phyloP scores from a whole-genome alignment of 2,797 vertebrate species.

The Bovichtus diacanthus region DNA sequence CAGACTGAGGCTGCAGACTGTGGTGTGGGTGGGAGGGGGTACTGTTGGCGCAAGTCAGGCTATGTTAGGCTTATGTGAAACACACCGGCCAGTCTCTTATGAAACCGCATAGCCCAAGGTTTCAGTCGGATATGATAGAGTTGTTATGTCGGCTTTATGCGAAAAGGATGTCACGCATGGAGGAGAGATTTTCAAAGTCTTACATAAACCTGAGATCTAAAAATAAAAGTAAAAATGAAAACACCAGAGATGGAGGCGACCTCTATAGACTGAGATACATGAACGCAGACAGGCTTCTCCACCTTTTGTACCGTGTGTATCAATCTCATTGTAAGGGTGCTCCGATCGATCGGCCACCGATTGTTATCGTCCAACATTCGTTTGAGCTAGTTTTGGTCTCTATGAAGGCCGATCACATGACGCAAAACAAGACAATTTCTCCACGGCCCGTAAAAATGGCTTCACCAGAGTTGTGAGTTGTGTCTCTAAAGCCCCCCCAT shows the following conservation, averaged over 20 bases:
- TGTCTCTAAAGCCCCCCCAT: no score
- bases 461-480: no score
- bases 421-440: no score
- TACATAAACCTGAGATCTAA: conserved; percentile 57
- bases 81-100: conserved; percentile 48
- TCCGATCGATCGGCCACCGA: no score
- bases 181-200: conserved; percentile 43
- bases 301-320: neutral
- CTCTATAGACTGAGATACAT: neutral
- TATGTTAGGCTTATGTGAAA: conserved; percentile 54
- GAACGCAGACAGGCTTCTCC: neutral
- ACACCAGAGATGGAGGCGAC: neutral
- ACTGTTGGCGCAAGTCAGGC: conserved; percentile 43
- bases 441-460: no score
- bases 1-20: conserved; percentile 33
- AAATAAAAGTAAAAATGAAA: conserved; percentile 34
- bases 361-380: no score
- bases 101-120: conserved; percentile 56
- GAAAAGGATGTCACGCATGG: conserved; percentile 30
- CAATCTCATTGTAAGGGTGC: conserved; percentile 7
- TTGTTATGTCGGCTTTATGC: conserved; percentile 48
- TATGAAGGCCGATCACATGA: no score
- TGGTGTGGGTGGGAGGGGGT: neutral
- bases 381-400: no score
- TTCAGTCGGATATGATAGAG: conserved; percentile 35